Evolutionary conservation across 2,888 invertebrate genomes (phyloP), one percentile per base, ranked within the genome.

Genomic region (Eutolmus rufibarbis): DNA sequence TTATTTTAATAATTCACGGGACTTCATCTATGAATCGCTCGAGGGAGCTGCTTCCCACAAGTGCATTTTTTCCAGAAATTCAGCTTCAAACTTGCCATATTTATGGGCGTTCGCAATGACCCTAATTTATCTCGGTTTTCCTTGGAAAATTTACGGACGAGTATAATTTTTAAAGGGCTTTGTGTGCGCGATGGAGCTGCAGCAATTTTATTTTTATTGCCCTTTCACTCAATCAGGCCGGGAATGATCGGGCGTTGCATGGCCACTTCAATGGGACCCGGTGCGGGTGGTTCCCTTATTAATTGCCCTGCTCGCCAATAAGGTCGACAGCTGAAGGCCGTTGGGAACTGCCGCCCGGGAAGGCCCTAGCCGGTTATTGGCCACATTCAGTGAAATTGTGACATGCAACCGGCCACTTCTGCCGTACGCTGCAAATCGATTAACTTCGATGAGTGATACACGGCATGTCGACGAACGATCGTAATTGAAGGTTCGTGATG

Each of bases 371-470:
- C 23, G 16, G 23, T 16, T 79, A 31, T 79, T 51, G 51, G 79
- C 31, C 28, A 12, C 51, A 79, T 79, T 66, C 66, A 23, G 51
- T 28, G 5, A 46, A 79, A 40, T 56, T 79, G 40, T 79, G 57
- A 88, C 87, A 88, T 87, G 87, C 79, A 88, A 85, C 87, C 56
- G 1, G 19, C 23, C 16, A 37, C 77, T 74, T 84, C 77, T 37
- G 76, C 81, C 19, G 81, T 76, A 76, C 82, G 77, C 82, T 86
- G 43, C 74, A 34, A 82, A 88, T 88, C 86, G 88, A 86, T 88
- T 84, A 77, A 74, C 19, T 76, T 46, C 37, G 40, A 66, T 79
- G 79, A 79, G 51, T 56, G 79, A 79, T 46, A 56, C 51, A 79
- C 31, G 23, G 28, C 79, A 31, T 79, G 51, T 28, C 79, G 51